Base-by-base conservation (phyloP, 2,888 invertebrate genomes). In the Empis stercorea region DNA sequence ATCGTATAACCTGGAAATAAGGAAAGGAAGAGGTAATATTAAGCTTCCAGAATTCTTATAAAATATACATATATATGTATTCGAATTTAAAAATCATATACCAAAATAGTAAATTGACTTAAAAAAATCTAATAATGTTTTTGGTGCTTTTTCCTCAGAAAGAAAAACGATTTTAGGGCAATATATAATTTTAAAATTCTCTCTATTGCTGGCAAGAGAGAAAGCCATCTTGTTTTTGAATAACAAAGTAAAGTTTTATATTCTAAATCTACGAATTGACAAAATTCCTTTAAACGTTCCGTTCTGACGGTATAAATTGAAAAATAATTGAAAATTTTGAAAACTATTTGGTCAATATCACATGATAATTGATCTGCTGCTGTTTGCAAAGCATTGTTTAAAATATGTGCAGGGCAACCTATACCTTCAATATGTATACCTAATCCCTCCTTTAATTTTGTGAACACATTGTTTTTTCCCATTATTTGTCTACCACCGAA, bases 391-490 rank as follows among this genome's bases (percentile, higher is more conserved):
- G 40, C 14, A 36, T 48, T 44, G 40, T 48, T 32, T 15, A 48
- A n/a, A 14, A 47, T 36, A 32, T 52, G 48, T 34, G 44, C 44
- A 23, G 52, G 38, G 41, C 46, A 48, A 32, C 52, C 47, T 30
- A 52, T 38, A 17, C 50, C 48, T 47, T 50, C 44, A 38, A 50
- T 45, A 43, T 49, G 30, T 16, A 41, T 32, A 38, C 48, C 41
- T 34, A 48, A 43, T 48, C 36, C 40, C 13, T 11, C 23, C 34
- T 48, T 50, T 45, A 45, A 50, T 38, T 50, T 50, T 44, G 41
- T 43, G 42, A 45, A 50, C 17, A 50, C 44, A 23, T 44, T 50
- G 37, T 44, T 44, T 36, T 37, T 43, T 16, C 40, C 40, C 13
- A 45, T 32, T 30, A 30, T 37, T 43, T 37, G 16, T 30, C 37